Percentiles rank a stretch among this genome's conserved stretches.
phyloP scores from a whole-genome alignment of 2,113 vertebrate genomes.

The Forbesichthys papilliferus region DNA sequence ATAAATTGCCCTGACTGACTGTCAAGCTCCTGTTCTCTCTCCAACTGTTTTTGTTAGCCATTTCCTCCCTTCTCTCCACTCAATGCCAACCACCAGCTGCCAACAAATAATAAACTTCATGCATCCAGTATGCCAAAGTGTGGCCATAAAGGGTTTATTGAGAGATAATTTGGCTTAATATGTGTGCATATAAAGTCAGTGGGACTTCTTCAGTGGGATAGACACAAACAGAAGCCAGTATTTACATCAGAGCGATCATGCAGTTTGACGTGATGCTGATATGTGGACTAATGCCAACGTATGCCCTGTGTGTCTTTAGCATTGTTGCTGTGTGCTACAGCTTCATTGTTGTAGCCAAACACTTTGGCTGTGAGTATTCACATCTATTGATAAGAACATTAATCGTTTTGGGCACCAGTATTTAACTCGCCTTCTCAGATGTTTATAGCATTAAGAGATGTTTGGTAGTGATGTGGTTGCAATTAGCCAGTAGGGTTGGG shows the following conservation, averaged over 20 bases:
- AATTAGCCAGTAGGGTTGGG: too few species aligned
- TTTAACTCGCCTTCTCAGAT: too few species aligned
- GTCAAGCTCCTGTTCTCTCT: constrained; percentile 64
- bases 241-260: constrained; percentile 21
- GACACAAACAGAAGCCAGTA: constrained; percentile 23
- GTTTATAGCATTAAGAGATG: too few species aligned
- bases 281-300: constrained; percentile 11
- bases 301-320: constrained; percentile 1
- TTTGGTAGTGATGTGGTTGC: too few species aligned
- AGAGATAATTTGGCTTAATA: constrained; percentile 49
- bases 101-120: constrained; percentile 63
- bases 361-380: neutral
- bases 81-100: constrained; percentile 54
- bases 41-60: constrained; percentile 49
- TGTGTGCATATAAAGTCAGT: constrained; percentile 31
- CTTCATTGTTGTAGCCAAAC: constrained; percentile 35
- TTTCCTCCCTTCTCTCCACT: constrained; percentile 17
- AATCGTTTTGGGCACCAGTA: too few species aligned
- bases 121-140: constrained; percentile 45
- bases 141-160: constrained; percentile 60
- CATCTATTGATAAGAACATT: too few species aligned
- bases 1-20: constrained; percentile 74
- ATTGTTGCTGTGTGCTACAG: constrained; percentile 12
- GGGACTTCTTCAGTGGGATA: constrained; percentile 35
- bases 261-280: constrained; percentile 18